phyloP scores from a whole-genome alignment of 2,888 invertebrate species.

The Acrocyrtus sp. region DNA sequence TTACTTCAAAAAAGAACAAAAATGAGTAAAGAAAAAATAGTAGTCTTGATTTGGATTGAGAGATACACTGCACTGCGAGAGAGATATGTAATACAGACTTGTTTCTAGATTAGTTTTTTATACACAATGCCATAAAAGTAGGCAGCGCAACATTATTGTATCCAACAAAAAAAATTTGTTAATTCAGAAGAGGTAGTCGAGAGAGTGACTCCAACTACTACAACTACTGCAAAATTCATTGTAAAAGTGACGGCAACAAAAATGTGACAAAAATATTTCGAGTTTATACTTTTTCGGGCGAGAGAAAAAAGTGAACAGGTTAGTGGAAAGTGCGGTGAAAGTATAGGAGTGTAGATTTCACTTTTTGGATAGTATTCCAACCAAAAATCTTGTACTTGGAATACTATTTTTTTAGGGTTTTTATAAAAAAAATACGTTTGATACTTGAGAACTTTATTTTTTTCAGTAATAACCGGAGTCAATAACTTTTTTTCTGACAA shows the following conservation, averaged over 20 bases:
- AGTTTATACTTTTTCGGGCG: too few species aligned
- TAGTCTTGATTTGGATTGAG: neutral
- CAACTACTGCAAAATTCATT: conserved; percentile 54
- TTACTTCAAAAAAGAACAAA: neutral
- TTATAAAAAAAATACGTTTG: too few species aligned
- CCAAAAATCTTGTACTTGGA: too few species aligned
- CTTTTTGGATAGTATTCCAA: too few species aligned
- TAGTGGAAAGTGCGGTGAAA: too few species aligned
- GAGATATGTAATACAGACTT: neutral
- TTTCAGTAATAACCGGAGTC: too few species aligned
- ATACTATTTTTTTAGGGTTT: too few species aligned
- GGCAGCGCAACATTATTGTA: neutral
- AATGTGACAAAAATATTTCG: conserved; percentile 36
- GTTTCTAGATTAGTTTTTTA: neutral
- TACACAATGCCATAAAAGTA: neutral
- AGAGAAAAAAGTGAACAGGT: too few species aligned
- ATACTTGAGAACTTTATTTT: too few species aligned
- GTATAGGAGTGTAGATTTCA: too few species aligned
- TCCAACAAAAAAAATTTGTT: neutral
- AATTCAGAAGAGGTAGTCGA: conserved; percentile 1
- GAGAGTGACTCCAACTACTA: conserved; percentile 10
- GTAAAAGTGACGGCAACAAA: conserved; percentile 58
- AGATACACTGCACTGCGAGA: neutral
- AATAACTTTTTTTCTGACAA: conserved; percentile 6
- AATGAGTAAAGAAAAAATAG: too few species aligned